Base-by-base conservation (phyloP, 2,797 vertebrate species). In the Diglossa cyanea region DNA sequence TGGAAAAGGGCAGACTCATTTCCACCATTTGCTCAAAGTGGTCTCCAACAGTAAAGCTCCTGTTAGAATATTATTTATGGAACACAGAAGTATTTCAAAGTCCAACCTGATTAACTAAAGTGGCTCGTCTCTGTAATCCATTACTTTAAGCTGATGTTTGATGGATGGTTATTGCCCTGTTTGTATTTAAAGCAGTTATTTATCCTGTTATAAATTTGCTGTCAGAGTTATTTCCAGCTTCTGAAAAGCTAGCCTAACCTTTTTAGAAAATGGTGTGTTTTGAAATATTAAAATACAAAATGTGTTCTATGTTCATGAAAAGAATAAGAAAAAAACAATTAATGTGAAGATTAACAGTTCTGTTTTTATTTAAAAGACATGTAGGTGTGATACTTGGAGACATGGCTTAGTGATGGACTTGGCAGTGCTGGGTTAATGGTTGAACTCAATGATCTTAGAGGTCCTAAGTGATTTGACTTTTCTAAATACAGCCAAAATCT, bases 21-120 rank as follows among this genome's bases (percentile, higher is more conserved):
- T 95, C 72, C 87, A 79, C 80, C 31, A 42, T 95, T 96, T 95
- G 28, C 74, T 94, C 62, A 83, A 88, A 96, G 85, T 94, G 79
- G 50, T 92, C 68, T 79, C 55, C 44, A 82, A 35, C 42, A 89
- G 71, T 53, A 87, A 88, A 88, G 50, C 58, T 90, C 35, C 71
- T 86, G 50, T 87, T 92, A 65, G 80, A 88, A 66, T 86, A 88
- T 96, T 96, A 95, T 95, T 97, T 97, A 95, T 96, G 82, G 77
- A 90, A 71, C 40, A 48, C 37, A 61, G 40, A 93, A 92, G 39
- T 90, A 90, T 88, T 89, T 31, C 74, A 7, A 94, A 93, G 44
- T 84, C 92, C 95, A 93, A 57, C 71, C 74, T 90, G 93, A 96
- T 96, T 96, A 95, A 92, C 84, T 96, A 90, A 96, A 97, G 93